These are phyloP conservation scores for Anguilla japonica DNA, from an alignment of 2,113 vertebrate species.

Conservation along the genomic window DNA sequence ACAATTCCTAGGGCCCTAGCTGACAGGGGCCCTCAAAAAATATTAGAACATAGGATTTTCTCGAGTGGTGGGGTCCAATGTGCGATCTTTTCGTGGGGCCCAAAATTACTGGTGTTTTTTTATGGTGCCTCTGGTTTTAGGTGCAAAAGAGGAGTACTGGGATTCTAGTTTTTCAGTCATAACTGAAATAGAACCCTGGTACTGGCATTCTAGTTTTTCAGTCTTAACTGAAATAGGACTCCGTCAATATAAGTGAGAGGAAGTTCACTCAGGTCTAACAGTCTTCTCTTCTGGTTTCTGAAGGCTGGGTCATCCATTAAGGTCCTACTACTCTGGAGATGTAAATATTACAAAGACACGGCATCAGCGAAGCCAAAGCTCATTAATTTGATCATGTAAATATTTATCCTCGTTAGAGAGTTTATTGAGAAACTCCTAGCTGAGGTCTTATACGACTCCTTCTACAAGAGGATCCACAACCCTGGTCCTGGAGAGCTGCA, in stretches of 20 bases:
- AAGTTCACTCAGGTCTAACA: neutral
- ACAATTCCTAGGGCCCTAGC: too few relatives aligned
- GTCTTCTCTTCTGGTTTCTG: neutral
- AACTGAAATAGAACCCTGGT: neutral
- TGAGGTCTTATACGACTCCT: neutral
- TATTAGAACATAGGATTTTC: too few relatives aligned
- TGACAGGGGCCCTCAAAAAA: too few relatives aligned
- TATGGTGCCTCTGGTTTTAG: too few relatives aligned
- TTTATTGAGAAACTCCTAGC: neutral
- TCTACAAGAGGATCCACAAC: neutral
- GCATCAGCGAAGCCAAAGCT: neutral
- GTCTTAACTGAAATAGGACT: neutral
- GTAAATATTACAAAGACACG: neutral
- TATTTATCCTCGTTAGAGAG: neutral
- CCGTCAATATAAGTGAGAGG: neutral
- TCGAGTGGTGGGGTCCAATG: too few relatives aligned
- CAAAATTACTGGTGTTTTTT: too few relatives aligned
- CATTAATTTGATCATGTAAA: neutral
- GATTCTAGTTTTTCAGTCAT: neutral
- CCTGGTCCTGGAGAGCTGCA: neutral
- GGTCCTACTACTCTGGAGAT: neutral
- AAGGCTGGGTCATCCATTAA: neutral
- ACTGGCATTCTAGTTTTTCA: too few relatives aligned
- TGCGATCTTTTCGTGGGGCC: too few relatives aligned
- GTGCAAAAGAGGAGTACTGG: too few relatives aligned